Evolutionary conservation across 2,888 invertebrate species (phyloP).

Genomic region (Morpho achilles): DNA sequence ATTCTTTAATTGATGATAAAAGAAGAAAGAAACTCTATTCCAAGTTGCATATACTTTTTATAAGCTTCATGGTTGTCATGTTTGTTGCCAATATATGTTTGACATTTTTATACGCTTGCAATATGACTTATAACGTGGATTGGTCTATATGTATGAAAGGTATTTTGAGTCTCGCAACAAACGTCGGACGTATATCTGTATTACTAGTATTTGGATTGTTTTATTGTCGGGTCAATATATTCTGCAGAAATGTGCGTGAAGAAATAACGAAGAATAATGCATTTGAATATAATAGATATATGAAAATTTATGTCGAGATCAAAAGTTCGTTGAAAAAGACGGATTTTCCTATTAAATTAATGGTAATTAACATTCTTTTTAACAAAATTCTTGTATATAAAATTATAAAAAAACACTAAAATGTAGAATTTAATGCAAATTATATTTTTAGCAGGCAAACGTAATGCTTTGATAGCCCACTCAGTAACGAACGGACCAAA

Average conservation of each 20-base stretch:
- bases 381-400: background rate
- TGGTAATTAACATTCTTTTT: background rate
- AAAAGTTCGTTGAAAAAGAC: constrained; percentile 3
- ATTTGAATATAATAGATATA: background rate
- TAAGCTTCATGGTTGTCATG: background rate
- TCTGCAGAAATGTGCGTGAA: constrained; percentile 1
- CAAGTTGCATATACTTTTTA: background rate
- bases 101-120: too few relatives aligned
- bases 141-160: too few relatives aligned
- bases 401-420: background rate
- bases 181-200: constrained; percentile 1
- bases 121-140: too few relatives aligned
- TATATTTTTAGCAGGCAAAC: background rate
- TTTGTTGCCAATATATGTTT: background rate
- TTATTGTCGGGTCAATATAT: constrained; percentile 4
- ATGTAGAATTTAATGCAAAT: too few relatives aligned
- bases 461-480: too few relatives aligned
- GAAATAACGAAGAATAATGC: background rate
- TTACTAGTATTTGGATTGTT: constrained; percentile 1
- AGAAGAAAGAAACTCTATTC: background rate
- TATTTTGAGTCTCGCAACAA: background rate
- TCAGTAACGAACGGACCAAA: too few relatives aligned
- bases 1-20: constrained; percentile 3
- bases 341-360: constrained; percentile 2
- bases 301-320: background rate